Evolutionary conservation across 2,113 vertebrate genomes (phyloP).

Genomic region (Crotalus tigris): DNA sequence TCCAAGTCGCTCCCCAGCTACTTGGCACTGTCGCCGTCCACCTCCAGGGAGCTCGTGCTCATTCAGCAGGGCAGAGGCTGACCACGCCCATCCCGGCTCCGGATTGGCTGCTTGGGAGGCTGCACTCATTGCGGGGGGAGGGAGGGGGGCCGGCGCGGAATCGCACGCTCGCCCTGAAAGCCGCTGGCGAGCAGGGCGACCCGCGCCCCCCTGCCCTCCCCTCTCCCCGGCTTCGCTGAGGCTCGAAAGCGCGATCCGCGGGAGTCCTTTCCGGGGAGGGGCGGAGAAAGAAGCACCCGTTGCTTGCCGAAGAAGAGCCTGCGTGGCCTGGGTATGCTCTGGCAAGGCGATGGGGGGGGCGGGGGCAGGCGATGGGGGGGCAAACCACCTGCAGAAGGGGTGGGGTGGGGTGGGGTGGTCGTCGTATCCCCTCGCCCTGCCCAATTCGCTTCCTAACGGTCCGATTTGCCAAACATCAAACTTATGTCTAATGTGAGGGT

Average conservation of each 20-base stretch:
- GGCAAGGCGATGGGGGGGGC: neutral
- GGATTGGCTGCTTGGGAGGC: slow-evolving; percentile 16
- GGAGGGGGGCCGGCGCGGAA: neutral
- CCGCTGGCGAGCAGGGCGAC: neutral
- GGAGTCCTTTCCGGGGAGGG: neutral
- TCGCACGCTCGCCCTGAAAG: neutral
- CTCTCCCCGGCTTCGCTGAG: no score
- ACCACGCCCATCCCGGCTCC: slow-evolving; percentile 15
- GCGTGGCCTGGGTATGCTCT: neutral
- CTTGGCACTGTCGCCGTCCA: neutral
- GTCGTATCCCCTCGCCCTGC: neutral
- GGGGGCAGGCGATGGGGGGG: no score
- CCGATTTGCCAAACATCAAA: neutral
- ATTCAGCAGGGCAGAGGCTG: slow-evolving; percentile 10
- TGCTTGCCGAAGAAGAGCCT: neutral
- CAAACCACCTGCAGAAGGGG: neutral
- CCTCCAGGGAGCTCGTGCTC: slow-evolving; percentile 15
- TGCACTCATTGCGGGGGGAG: neutral
- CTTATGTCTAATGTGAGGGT: no score
- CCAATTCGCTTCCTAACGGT: no score
- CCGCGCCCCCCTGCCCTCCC: no score
- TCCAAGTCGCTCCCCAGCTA: neutral
- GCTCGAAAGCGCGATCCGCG: neutral
- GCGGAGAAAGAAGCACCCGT: neutral
- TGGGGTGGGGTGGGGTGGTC: neutral